Evolutionary conservation across 2,888 invertebrate species (phyloP), one percentile per base, ranked within the genome.

Genomic region (Philereme vetulata): DNA sequence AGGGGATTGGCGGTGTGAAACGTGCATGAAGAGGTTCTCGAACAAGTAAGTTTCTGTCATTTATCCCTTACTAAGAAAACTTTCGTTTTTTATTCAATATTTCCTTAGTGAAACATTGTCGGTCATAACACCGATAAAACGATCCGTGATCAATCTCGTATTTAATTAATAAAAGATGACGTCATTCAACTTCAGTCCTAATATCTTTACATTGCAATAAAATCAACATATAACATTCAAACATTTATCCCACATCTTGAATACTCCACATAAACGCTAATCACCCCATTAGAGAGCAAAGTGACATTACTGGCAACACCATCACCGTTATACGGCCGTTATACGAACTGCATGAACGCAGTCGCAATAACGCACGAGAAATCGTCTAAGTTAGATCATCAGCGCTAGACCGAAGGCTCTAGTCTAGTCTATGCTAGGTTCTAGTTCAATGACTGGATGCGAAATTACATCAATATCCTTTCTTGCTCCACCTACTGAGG

Each of bases 341-440:
- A 62, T 72, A 64, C 68, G 70, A 54, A 67, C 64, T 78, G 82
- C 85, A 83, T 78, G 84, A 82, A 81, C 82, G 85, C 84, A 82
- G 74, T 74, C 71, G 81, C 85, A 75, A 84, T 89, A 86, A 84
- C 82, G 74, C 72, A 72, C 83, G 80, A 86, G 85, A 85, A 85
- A 90, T 82, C 74, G 78, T 75, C 64, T 75, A 89, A 90, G 81
- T 90, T 90, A 74, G 83, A 77, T 84, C 87, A 86, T 88, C 86
- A 86, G 79, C 80, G 80, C 77, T 72, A 67, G 72, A 72, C 45
- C 56, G 53, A 56, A 44, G 45, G 72, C 72, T 74, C 66, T 65
- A 65, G 62, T 61, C 64, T 66, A 61, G 66, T 53, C 51, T 62
- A 42, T 44, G 48, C 62, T 58, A 35, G 43, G 32, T 21, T 21